Percentiles rank a stretch among this genome's conserved stretches.
phyloP scores from a whole-genome alignment of 2,797 vertebrate genomes.

The Rhinogobio ventralis region DNA sequence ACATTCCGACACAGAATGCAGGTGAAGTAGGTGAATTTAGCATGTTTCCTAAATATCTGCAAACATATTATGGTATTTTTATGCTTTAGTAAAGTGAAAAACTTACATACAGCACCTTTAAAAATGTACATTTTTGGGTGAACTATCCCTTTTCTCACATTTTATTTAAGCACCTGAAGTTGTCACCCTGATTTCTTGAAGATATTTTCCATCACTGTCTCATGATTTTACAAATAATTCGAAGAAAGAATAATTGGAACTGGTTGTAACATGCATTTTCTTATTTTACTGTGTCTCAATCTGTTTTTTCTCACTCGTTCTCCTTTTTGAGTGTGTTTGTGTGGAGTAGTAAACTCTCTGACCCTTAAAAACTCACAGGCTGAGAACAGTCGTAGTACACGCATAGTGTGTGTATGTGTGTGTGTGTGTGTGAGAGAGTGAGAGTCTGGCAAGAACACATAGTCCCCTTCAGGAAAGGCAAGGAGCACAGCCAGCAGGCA shows the following conservation, averaged over 20 bases:
- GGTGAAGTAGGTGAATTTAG: no score
- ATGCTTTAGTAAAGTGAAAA: no score
- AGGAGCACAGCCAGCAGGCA: conserved; percentile 55
- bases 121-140: no score
- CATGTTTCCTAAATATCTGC: no score
- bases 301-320: background rate
- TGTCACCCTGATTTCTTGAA: background rate
- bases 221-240: background rate
- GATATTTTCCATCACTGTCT: background rate
- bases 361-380: conserved; percentile 36
- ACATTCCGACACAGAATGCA: no score
- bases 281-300: background rate
- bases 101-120: no score
- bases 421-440: conserved; percentile 1
- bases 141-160: background rate
- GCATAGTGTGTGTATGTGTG: background rate
- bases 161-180: background rate
- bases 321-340: conserved; percentile 1
- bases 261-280: background rate
- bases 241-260: background rate
- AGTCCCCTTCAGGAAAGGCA: conserved; percentile 48
- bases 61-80: no score
- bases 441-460: conserved; percentile 54
- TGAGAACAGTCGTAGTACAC: conserved; percentile 13
- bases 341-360: conserved; percentile 42